These are phyloP conservation scores for Lepus europaeus DNA, from an alignment of 2,113 vertebrate species.

Conservation along the genomic window DNA sequence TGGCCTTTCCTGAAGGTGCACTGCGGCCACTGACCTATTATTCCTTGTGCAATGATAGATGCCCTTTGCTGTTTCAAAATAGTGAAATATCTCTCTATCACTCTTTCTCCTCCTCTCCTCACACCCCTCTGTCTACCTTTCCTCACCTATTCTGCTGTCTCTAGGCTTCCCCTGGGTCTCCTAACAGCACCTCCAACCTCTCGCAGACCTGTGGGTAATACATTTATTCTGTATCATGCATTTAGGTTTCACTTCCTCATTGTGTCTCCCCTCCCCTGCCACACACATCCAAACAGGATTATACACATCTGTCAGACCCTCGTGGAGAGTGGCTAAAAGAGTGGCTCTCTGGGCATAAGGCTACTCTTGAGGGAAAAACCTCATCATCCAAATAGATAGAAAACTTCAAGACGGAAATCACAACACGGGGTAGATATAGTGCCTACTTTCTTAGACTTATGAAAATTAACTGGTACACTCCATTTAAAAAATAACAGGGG, in stretches of 20 bases:
- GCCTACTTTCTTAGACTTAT: neutral
- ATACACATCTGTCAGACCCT: neutral
- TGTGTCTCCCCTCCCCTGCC: neutral
- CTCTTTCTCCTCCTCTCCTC: no score
- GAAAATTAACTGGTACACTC: neutral
- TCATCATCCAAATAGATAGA: neutral
- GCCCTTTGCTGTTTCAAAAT: conserved; percentile 17
- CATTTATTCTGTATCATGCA: neutral
- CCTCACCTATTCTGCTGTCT: no score
- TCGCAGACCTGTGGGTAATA: neutral
- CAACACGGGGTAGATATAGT: neutral
- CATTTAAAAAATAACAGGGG: no score
- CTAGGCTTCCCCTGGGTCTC: neutral
- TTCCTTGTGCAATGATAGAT: neutral
- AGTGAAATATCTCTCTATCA: no score
- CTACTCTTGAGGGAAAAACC: neutral
- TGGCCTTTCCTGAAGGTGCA: neutral
- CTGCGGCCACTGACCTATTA: neutral
- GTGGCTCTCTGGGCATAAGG: neutral
- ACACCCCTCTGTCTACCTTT: neutral
- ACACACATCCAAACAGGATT: neutral
- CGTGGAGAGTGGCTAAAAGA: neutral
- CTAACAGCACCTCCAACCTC: neutral
- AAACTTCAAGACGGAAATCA: neutral
- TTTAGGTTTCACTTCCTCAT: neutral